Base-by-base conservation (phyloP, 2,888 invertebrate genomes). In the Aphidius colemani region DNA sequence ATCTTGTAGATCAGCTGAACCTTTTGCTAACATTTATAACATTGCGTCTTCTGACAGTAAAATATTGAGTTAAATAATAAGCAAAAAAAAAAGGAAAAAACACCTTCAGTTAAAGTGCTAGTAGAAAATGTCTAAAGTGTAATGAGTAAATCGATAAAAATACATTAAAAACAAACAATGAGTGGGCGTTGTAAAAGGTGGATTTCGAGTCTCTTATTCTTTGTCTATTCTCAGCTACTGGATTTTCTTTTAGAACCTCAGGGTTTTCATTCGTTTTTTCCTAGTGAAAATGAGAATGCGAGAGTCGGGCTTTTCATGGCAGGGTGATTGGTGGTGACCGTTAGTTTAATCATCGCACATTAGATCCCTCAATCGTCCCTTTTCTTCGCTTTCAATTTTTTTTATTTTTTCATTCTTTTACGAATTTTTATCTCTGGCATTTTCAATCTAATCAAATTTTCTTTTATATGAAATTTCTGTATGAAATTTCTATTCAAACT, bases 341-440 rank as follows among this genome's bases (percentile, higher is more conserved):
- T 80, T 81, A 81, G 79, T 80, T 81, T 81, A 81, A 81, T 81
- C 81, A 81, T 81, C 81, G 75, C 81, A 79, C 81, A 80, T 81
- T 81, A 81, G 79, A 63, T 59, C 63, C 67, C 59, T 49, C 45
- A 50, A 59, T 59, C 61, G 50, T 56, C 61, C 58, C 51, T 48
- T 18, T 44, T 41, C 55, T 30, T 46, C 43, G 5, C 30, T 30
- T 30, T 30, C 59, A 41, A 46, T 13, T 44, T 48, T 40, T 30
- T 30, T 18, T 18, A 3, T 18, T 30, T 30, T 30, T 3, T 30
- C 5, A 30, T 30, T 30, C 5, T 30, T 30, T 30, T 30, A 5
- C 30, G 30, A 30, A 30, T 30, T 30, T 30, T 30, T 30, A 30
- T 41, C 48, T 48, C 13, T 72, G 69, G 71, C 74, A 11, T 6